Base-by-base conservation (phyloP, 1,140 invertebrate species). In the Camponotus pennsylvanicus region DNA sequence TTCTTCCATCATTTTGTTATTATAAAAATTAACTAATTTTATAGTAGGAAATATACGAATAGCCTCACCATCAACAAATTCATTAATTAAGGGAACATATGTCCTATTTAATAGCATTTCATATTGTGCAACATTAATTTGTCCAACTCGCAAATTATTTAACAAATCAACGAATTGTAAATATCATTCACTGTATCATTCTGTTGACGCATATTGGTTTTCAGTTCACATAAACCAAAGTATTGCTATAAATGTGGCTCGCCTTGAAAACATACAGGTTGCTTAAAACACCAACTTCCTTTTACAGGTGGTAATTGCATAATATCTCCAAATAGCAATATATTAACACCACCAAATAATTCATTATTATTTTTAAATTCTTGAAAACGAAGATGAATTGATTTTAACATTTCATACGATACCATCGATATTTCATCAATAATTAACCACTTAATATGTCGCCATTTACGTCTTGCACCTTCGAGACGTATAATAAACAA, bases 361-460 rank as follows among this genome's bases (percentile, higher is more conserved):
- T 37, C 7, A 64, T 37, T 37, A 64, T 64, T 64, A 1, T 64
- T 37, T 64, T 37, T 37, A 64, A 64, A 64, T 64, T 64, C 63
- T 37, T 64, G 63, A 64, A 64, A 21, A 21, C 21, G 34, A 64
- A 64, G 34, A 9, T 64, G 63, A 37, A 64, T 3, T 63, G 13
- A 34, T 63, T 27, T 37, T 37, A 64, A 64, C 3, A 64, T 64
- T 64, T 64, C 63, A 64, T 64, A 64, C 0, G 18, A 64, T 18
- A 37, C 34, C 64, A 40, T 67, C 18, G 64, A 67, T 40, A 67
- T 67, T 40, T 67, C 64, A 40, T 67, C 18, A 1, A 67, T 67
- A 67, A 67, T 67, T n/a, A 67, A 5, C 18, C 34, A 67, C 2
- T 40, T 67, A 67, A 67, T 67, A 37, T 64, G 6, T 3, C 61